Conservation (phyloP, 2,888 invertebrate genomes). For the Griposia aprilina region DNA sequence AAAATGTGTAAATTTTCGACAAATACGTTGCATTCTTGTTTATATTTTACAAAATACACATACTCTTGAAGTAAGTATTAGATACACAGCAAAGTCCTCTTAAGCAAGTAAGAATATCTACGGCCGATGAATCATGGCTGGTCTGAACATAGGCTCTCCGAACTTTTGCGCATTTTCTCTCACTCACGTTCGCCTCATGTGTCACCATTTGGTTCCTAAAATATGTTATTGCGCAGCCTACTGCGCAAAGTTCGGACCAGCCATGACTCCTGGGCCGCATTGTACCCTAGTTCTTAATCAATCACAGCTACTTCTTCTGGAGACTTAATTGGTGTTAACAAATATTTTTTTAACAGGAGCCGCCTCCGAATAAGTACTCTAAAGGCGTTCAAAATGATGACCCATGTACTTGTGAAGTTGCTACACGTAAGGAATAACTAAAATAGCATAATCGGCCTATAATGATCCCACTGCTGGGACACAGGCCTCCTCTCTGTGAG, state of each 20-base stretch:
- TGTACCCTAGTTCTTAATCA: not conserved
- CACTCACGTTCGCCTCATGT: not conserved
- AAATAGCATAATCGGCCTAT: not conserved
- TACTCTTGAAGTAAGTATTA: not conserved
- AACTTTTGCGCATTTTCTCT: not conserved
- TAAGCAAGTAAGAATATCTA: not conserved
- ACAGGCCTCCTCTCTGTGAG: too few relatives aligned
- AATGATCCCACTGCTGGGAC: too few relatives aligned
- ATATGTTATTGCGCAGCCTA: not conserved
- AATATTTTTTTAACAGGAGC: conserved; percentile 13
- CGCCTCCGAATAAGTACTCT: conserved; percentile 16
- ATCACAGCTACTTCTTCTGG: not conserved
- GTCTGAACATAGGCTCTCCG: not conserved
- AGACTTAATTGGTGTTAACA: not conserved
- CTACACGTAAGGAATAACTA: conserved; percentile 63
- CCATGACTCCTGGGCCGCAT: not conserved
- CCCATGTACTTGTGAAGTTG: conserved; percentile 62
- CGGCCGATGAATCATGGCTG: not conserved
- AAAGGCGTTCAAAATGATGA: conserved; percentile 59
- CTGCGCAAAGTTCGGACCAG: not conserved
- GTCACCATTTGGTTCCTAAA: not conserved
- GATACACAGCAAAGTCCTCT: not conserved
- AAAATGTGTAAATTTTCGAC: not conserved
- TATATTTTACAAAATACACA: not conserved
- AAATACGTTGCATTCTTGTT: not conserved